Percentiles rank a stretch among this genome's conserved stretches.
phyloP scores from a whole-genome alignment of 2,797 vertebrate genomes.

The Pantherophis alleghaniensis region DNA sequence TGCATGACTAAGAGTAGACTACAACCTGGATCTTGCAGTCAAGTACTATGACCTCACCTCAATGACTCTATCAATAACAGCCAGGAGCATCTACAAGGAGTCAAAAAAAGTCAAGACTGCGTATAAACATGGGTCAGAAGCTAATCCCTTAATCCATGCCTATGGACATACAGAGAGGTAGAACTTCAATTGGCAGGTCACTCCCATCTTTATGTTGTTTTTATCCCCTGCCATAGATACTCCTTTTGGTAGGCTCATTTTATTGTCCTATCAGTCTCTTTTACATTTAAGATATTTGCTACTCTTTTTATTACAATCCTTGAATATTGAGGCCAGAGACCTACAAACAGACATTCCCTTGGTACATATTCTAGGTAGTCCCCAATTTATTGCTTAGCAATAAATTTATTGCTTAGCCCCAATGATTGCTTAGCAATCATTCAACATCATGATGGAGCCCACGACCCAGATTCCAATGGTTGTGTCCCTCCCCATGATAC shows the following conservation, averaged over 20 bases:
- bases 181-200: background rate
- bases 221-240: background rate
- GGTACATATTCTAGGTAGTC: background rate
- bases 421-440: background rate
- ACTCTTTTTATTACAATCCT: background rate
- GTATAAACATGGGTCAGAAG: background rate
- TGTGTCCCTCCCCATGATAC: background rate
- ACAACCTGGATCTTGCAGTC: background rate
- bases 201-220: background rate
- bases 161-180: background rate
- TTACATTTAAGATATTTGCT: background rate
- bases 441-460: background rate
- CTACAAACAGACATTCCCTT: background rate
- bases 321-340: background rate
- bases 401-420: no score
- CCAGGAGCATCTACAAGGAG: background rate
- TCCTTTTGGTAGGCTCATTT: background rate
- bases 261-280: background rate
- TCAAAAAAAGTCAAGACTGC: background rate
- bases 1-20: background rate
- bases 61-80: background rate
- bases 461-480: background rate
- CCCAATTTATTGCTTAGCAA: background rate
- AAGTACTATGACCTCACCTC: background rate
- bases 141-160: background rate